Conservation (phyloP, 2,113 vertebrate species). For the Synodontis membranacea region DNA sequence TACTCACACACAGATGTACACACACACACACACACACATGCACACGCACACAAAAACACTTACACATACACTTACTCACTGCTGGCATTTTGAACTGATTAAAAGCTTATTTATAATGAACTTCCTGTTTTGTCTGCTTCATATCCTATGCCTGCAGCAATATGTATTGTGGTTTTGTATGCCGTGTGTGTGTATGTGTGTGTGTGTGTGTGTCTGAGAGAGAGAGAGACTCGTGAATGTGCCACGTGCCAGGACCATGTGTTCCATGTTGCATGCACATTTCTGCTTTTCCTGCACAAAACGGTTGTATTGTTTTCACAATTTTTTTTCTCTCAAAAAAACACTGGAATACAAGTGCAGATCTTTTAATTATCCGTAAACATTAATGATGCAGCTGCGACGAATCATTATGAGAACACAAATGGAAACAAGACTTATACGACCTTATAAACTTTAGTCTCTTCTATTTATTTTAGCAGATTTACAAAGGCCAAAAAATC, state of each 20-base stretch:
- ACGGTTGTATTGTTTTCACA: not conserved
- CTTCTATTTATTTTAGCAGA: not conserved
- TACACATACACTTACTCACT: not conserved
- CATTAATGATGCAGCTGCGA: not conserved
- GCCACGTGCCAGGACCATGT: slow-evolving; percentile 19
- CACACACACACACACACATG: slow-evolving; percentile 28
- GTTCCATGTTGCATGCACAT: slow-evolving; percentile 40
- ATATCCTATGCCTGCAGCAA: slow-evolving; percentile 63
- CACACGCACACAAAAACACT: slow-evolving; percentile 15
- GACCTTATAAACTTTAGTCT: not conserved
- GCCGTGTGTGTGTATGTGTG: slow-evolving; percentile 21
- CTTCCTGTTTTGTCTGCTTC: slow-evolving; percentile 79
- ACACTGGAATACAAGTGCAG: not conserved
- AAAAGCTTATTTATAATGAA: slow-evolving; percentile 74
- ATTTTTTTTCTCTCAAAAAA: not conserved
- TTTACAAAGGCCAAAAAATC: not conserved
- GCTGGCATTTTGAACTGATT: slow-evolving; percentile 66
- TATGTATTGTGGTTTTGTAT: slow-evolving; percentile 44
- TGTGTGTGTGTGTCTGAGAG: slow-evolving; percentile 18
- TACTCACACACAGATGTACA: slow-evolving; percentile 25
- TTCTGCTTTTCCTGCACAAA: slow-evolving; percentile 30
- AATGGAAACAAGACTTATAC: not conserved
- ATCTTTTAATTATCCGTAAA: not conserved
- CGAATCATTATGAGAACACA: not conserved
- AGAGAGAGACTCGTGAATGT: not conserved